These are phyloP conservation scores for Pterostichus madidus DNA, from an alignment of 2,888 invertebrate species.

Conservation along the genomic window DNA sequence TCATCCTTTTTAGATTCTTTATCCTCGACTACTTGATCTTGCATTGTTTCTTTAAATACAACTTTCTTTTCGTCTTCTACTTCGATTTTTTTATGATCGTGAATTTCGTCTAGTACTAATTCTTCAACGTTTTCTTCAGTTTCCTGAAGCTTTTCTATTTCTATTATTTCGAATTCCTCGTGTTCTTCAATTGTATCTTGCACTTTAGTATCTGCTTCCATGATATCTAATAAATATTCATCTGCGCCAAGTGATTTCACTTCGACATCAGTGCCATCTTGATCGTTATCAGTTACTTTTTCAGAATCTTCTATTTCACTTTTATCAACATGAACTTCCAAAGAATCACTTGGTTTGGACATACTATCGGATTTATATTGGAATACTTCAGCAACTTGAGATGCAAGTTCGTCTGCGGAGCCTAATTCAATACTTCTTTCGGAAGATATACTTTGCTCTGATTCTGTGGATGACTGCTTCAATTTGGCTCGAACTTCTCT, in stretches of 20 bases:
- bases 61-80: slow-evolving; percentile 70
- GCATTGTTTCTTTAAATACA: slow-evolving; percentile 47
- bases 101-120: background rate
- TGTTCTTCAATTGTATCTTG: slow-evolving; percentile 58
- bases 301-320: slow-evolving; percentile 78
- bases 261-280: slow-evolving; percentile 75
- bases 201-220: slow-evolving; percentile 64
- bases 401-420: slow-evolving; percentile 69
- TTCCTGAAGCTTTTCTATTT: slow-evolving; percentile 60
- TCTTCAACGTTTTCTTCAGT: too few species aligned
- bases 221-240: slow-evolving; percentile 49
- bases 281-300: slow-evolving; percentile 77
- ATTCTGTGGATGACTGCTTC: slow-evolving; percentile 72
- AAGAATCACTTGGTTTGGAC: slow-evolving; percentile 76
- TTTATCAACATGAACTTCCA: slow-evolving; percentile 79
- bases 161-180: slow-evolving; percentile 72
- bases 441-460: slow-evolving; percentile 73
- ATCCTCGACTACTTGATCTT: slow-evolving; percentile 36
- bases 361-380: slow-evolving; percentile 71
- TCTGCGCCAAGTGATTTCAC: slow-evolving; percentile 73
- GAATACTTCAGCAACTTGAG: slow-evolving; percentile 68
- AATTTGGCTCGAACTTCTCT: slow-evolving; percentile 39
- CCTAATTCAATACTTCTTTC: slow-evolving; percentile 70
- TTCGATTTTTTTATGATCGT: slow-evolving; percentile 72
- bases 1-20: slow-evolving; percentile 68